Evolutionary conservation across 2,797 vertebrate species (phyloP), one percentile per base, ranked within the genome.

Genomic region (Austrolebias charrua): DNA sequence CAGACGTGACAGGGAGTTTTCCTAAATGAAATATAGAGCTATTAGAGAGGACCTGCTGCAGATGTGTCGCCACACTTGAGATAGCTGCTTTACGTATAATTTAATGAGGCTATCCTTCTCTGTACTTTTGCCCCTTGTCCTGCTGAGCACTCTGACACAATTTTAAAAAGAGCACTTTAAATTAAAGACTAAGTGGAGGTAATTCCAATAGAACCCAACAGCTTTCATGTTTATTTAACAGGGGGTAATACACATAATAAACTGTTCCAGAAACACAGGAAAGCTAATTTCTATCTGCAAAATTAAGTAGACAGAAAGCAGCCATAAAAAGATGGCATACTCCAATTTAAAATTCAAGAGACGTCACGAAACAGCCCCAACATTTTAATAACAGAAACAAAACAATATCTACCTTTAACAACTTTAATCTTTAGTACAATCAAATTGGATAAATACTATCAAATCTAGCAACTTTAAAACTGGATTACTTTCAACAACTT

Each of bases 31-130:
- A 90, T 86, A 92, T 50, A 45, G 84, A 75, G 86, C 83, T 86
- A 90, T 80, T 90, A 92, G 84, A 80, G 66, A 71, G 71, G 71
- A 86, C 78, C 86, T 90, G 90, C 60, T 89, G 87, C 86, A 90
- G 78, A 84, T 76, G 85, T 82, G 85, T 83, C 67, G 59, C 70
- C 79, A 86, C 76, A 88, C 79, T 71, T 9, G 44, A 86, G 86
- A 89, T 81, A 78, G 86, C 81, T 83, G 84, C 89, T 88, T 91
- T 90, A 89, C 83, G 73, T 73, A 79, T 58, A 69, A 55, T 1
- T 51, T 86, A 85, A 77, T 74, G 75, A 51, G 60, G 60, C 53
- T 63, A 71, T 66, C 64, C 73, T 75, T 69, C 45, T 73, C 63
- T 63, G 47, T 66, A 55, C 46, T 69, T 76, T 63, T 66, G 64